phyloP scores from a whole-genome alignment of 2,797 vertebrate species.

The Anabas testudineus region DNA sequence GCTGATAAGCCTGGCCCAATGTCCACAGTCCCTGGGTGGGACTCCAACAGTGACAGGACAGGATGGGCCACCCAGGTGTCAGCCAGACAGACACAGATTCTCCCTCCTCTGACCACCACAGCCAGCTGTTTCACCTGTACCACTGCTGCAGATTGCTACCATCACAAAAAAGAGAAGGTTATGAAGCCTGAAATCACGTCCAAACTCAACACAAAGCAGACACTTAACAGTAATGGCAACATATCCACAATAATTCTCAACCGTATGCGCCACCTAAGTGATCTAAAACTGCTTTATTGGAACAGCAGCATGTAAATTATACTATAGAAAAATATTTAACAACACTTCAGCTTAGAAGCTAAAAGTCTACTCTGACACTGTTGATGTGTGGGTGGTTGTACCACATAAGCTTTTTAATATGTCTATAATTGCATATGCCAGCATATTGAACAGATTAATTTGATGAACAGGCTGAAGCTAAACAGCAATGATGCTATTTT shows the following conservation, averaged over 20 bases:
- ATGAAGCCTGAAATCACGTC: constrained; percentile 20
- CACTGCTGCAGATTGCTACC: constrained; percentile 29
- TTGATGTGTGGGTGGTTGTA: constrained; percentile 41
- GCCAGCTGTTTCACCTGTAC: constrained; percentile 59
- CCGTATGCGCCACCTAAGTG: constrained; percentile 35
- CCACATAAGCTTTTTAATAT: constrained; percentile 51
- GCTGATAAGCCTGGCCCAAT: constrained; percentile 64
- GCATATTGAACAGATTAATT: constrained; percentile 42
- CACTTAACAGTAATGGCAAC: constrained; percentile 19
- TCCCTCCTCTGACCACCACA: constrained; percentile 16
- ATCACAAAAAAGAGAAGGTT: constrained; percentile 19
- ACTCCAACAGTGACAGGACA: constrained; percentile 43
- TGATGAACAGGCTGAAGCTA: constrained; percentile 53
- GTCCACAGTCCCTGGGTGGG: constrained; percentile 46
- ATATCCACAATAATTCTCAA: constrained; percentile 9
- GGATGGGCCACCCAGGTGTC: constrained; percentile 67
- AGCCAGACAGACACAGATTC: constrained; percentile 35
- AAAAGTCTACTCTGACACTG: constrained; percentile 30
- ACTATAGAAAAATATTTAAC: constrained; percentile 30
- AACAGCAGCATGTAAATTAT: constrained; percentile 33
- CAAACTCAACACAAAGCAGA: constrained; percentile 22
- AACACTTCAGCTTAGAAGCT: constrained; percentile 34
- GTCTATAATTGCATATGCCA: constrained; percentile 43
- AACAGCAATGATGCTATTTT: constrained; percentile 48
- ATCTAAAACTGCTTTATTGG: constrained; percentile 27